Evolutionary conservation across 2,888 invertebrate species (phyloP).

Genomic region (Eulithis testata): DNA sequence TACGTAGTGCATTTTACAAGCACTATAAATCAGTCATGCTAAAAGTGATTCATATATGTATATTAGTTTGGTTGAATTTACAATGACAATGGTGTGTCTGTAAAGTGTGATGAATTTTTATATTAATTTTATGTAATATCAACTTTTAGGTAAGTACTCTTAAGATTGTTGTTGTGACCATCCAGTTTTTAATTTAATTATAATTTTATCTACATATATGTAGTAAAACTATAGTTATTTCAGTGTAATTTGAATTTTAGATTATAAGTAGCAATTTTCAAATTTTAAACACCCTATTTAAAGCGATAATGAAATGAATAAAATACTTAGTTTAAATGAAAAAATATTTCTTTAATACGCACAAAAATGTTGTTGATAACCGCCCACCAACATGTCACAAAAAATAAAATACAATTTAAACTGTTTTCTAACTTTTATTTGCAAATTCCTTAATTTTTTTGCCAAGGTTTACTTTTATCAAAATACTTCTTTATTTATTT

Average conservation of each 20-base stretch:
- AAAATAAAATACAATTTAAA: conserved; percentile 3
- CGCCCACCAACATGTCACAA: neutral
- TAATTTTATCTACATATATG: too few relatives aligned
- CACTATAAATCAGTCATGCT: neutral
- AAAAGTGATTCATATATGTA: neutral
- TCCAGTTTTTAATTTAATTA: neutral
- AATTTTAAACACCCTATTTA: neutral
- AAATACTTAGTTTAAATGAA: too few relatives aligned
- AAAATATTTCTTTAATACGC: neutral
- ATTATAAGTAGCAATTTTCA: neutral
- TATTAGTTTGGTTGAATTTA: neutral
- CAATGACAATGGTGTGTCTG: neutral
- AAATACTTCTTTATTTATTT: neutral
- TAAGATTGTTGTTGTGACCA: neutral
- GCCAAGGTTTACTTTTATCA: neutral
- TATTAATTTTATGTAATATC: neutral
- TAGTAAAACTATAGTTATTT: too few relatives aligned
- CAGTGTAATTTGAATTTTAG: neutral
- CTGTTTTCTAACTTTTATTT: conserved; percentile 4
- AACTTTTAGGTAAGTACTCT: neutral
- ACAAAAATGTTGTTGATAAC: neutral
- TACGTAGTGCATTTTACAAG: neutral
- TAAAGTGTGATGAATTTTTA: neutral
- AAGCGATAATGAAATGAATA: neutral
- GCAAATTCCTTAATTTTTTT: neutral